Evolutionary conservation across 2,113 vertebrate genomes (phyloP).

Genomic region (Tychaedon coryphoeus): DNA sequence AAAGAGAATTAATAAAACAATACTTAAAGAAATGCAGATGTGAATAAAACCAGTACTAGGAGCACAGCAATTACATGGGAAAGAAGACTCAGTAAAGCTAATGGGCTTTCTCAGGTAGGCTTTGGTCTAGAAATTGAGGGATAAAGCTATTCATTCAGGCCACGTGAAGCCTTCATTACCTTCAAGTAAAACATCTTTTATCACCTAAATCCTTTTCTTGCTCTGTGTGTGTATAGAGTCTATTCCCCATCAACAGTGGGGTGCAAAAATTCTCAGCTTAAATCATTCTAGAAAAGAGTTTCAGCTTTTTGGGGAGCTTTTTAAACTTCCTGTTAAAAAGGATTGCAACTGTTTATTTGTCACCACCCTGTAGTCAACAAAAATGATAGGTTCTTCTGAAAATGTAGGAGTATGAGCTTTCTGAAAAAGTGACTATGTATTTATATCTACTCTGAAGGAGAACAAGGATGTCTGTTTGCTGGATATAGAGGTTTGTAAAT

Average conservation of each 20-base stretch:
- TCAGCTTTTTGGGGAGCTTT: background rate
- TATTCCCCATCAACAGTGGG: background rate
- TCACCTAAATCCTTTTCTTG: background rate
- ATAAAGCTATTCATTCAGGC: background rate
- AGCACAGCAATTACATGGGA: background rate
- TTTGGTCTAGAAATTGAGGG: background rate
- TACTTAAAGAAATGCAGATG: background rate
- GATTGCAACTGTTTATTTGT: background rate
- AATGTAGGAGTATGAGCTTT: background rate
- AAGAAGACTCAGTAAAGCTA: background rate
- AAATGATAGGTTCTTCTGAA: background rate
- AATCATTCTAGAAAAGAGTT: background rate
- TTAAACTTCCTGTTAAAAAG: background rate
- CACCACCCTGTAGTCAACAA: background rate
- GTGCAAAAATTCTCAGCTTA: background rate
- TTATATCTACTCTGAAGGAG: background rate
- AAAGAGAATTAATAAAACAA: constrained; percentile 3
- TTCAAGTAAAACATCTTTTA: background rate
- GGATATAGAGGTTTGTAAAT: background rate
- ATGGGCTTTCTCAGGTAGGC: background rate
- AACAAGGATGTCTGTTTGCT: background rate
- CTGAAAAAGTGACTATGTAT: background rate
- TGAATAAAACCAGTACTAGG: background rate
- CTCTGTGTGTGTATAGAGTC: background rate
- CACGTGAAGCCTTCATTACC: background rate